Percentiles rank a stretch among this genome's conserved stretches.
These are phyloP conservation scores for Drosophila conformis DNA, from an alignment of 2,888 invertebrate species.

Conservation along the genomic window DNA sequence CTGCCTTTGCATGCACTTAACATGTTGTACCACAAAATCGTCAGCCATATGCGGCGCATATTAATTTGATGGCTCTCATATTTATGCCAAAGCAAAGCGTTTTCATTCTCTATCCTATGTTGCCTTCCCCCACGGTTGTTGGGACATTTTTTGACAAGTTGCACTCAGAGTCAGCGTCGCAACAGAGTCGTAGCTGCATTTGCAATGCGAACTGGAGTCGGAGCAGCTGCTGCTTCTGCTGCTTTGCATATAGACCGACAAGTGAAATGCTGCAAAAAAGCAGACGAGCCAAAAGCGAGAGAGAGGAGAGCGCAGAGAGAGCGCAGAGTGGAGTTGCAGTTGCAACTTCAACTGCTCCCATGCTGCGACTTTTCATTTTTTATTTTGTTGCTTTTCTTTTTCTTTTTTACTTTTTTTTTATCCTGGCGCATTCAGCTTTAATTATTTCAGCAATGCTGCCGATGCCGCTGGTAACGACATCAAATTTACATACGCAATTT, in stretches of 20 bases:
- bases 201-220: slow-evolving; percentile 59
- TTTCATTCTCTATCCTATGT: slow-evolving; percentile 39
- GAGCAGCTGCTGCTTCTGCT: slow-evolving; percentile 66
- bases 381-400: slow-evolving; percentile 12
- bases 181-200: slow-evolving; percentile 52
- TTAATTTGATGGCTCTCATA: slow-evolving; percentile 82
- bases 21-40: slow-evolving; percentile 81
- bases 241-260: slow-evolving; percentile 74
- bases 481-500: slow-evolving; percentile 82
- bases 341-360: slow-evolving; percentile 48
- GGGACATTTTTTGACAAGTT: slow-evolving; percentile 79
- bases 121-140: slow-evolving; percentile 23
- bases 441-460: slow-evolving; percentile 79
- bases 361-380: slow-evolving; percentile 38
- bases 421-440: slow-evolving; percentile 73
- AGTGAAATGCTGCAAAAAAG: slow-evolving; percentile 54
- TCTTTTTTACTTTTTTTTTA: slow-evolving; percentile 23
- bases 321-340: slow-evolving; percentile 34
- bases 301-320: slow-evolving; percentile 32
- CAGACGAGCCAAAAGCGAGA: slow-evolving; percentile 37
- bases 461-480: slow-evolving; percentile 78
- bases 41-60: slow-evolving; percentile 81
- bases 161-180: slow-evolving; percentile 62
- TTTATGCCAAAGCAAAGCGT: slow-evolving; percentile 80
- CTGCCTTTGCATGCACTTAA: slow-evolving; percentile 75